Evolutionary conservation across 1,140 invertebrate genomes (phyloP).

Genomic region (Psix sp.): DNA sequence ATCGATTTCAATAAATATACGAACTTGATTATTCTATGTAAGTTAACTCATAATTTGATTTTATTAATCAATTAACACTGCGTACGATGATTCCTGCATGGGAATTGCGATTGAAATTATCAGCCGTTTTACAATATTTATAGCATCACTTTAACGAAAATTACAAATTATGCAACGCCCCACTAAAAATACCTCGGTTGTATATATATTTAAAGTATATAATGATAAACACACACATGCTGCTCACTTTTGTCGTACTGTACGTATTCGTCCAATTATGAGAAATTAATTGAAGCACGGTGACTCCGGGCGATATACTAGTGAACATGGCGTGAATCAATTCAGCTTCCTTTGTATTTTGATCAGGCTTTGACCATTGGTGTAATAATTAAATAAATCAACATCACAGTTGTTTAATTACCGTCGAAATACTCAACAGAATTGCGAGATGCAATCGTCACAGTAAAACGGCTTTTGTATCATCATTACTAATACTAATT

Average conservation of each 20-base stretch:
- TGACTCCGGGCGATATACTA: slow-evolving; percentile 58
- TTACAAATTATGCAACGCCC: not conserved
- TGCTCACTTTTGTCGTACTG: slow-evolving; percentile 47
- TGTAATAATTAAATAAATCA: slow-evolving; percentile 64
- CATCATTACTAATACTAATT: slow-evolving; percentile 60
- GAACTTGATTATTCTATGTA: too few relatives aligned
- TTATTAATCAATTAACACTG: too few relatives aligned
- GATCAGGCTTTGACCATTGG: slow-evolving; percentile 62
- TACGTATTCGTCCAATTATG: slow-evolving; percentile 60
- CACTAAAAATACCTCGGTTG: too few relatives aligned
- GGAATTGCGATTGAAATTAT: too few relatives aligned
- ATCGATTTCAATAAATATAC: too few relatives aligned
- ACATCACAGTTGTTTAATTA: slow-evolving; percentile 58
- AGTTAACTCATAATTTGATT: too few relatives aligned
- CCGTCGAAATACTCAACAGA: slow-evolving; percentile 41
- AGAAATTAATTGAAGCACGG: slow-evolving; percentile 61
- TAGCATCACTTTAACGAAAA: too few relatives aligned
- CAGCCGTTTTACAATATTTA: too few relatives aligned
- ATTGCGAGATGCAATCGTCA: slow-evolving; percentile 49
- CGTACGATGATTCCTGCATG: too few relatives aligned
- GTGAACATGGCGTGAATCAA: slow-evolving; percentile 56
- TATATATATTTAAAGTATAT: slow-evolving; percentile 35
- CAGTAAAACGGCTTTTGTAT: slow-evolving; percentile 52
- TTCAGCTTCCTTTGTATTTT: slow-evolving; percentile 62
- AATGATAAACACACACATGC: slow-evolving; percentile 47